A percentile compares a stretch with the other conserved stretches of the same genome.
Conservation (phyloP, 2,797 vertebrate species). For the Chaenodraco wilsoni region DNA sequence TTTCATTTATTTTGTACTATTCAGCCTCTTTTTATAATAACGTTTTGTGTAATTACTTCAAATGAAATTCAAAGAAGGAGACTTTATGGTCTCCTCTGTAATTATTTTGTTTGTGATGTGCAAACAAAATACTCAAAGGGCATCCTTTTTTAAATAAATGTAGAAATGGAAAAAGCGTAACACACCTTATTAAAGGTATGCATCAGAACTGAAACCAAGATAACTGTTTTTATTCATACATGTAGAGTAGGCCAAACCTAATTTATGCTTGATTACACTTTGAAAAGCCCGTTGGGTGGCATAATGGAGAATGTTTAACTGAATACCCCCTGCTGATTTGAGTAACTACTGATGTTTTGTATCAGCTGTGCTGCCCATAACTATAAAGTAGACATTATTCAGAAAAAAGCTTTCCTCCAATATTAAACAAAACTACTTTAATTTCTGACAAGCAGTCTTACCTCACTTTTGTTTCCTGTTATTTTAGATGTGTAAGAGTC, state of each 20-base stretch:
- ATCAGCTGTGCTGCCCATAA: not conserved
- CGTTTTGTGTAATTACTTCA: conserved; percentile 33
- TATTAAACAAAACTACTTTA: conserved; percentile 5
- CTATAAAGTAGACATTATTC: not conserved
- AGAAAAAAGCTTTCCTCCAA: not conserved
- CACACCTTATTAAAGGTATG: conserved; percentile 12
- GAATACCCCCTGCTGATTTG: conserved; percentile 28
- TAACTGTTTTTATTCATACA: conserved; percentile 19
- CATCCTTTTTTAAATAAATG: conserved; percentile 6
- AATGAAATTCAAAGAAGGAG: conserved; percentile 20
- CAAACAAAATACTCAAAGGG: conserved; percentile 7
- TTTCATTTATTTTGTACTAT: not conserved
- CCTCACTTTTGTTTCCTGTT: not conserved
- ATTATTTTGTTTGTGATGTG: conserved; percentile 46
- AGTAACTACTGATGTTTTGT: conserved; percentile 27
- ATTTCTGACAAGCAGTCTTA: conserved; percentile 2
- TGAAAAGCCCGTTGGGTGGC: conserved; percentile 30
- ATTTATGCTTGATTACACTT: conserved; percentile 30
- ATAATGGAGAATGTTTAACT: conserved; percentile 36
- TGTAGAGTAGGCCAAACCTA: conserved; percentile 10
- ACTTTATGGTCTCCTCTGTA: conserved; percentile 17
- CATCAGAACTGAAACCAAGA: conserved; percentile 7
- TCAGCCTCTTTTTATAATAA: conserved; percentile 10
- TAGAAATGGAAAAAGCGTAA: not conserved
- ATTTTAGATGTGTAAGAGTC: not conserved